These are phyloP conservation scores for Engystomops pustulosus DNA, from an alignment of 2,113 vertebrate genomes.

Conservation along the genomic window DNA sequence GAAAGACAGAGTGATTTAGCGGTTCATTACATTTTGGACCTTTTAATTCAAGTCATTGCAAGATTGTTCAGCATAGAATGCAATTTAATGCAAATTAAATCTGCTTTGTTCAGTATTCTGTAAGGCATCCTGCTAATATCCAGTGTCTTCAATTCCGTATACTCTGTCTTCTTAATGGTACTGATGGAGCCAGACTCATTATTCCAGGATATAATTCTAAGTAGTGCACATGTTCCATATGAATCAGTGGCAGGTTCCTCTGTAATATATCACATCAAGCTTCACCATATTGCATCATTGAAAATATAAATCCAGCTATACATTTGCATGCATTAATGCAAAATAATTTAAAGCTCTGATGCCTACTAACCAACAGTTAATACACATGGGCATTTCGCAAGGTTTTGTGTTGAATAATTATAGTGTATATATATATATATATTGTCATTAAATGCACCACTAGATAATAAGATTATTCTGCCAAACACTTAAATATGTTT, in stretches of 20 bases:
- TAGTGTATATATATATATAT: not conserved
- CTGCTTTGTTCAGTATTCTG: conserved; percentile 49
- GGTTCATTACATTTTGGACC: conserved; percentile 45
- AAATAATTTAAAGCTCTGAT: not conserved
- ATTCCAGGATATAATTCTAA: conserved; percentile 30
- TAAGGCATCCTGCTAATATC: conserved; percentile 34
- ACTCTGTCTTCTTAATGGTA: conserved; percentile 46
- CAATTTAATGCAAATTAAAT: conserved; percentile 52
- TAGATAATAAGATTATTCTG: not conserved
- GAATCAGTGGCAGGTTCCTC: conserved; percentile 19
- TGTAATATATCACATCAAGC: conserved; percentile 5
- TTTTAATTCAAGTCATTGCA: conserved; percentile 41
- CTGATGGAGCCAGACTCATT: conserved; percentile 45
- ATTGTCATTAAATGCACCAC: not conserved
- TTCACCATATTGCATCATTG: conserved; percentile 7
- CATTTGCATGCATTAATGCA: conserved; percentile 19
- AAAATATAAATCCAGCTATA: not conserved
- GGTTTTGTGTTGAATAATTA: too few species aligned
- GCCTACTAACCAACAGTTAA: not conserved
- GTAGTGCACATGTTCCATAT: conserved; percentile 2
- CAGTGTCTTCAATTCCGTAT: conserved; percentile 29
- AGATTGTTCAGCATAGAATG: conserved; percentile 32
- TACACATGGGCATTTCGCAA: not conserved
- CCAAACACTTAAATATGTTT: not conserved
- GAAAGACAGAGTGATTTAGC: conserved; percentile 28